Evolutionary conservation across 2,888 invertebrate genomes (phyloP), one percentile per base, ranked within the genome.

Genomic region (Spicauda simplicius): DNA sequence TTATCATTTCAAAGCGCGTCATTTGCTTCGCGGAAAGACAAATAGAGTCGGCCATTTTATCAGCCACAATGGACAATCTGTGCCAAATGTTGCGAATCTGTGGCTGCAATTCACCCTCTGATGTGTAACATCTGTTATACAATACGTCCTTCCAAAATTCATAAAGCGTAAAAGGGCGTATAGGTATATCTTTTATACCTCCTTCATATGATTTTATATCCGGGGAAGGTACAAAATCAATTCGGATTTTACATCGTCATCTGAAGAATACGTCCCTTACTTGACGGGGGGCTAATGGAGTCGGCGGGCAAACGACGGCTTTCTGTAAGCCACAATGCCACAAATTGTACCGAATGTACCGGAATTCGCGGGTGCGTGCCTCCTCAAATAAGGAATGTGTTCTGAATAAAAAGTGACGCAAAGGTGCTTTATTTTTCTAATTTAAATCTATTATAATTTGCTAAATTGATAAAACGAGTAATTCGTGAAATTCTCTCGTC

Each of bases 251-350:
- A 76, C 41, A 48, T 48, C 81, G 83, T 88, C 84, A 88, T 86
- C 83, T 81, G 75, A 25, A 85, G 84, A 85, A 86, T 82, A 85
- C 79, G 77, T 80, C 77, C 82, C 80, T 79, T 78, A 78, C 79
- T 79, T 70, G 63, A 71, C 73, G 77, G 79, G 74, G 71, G 74
- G 74, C 77, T 78, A 83, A 81, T 81, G 80, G 80, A 76, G 76
- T 68, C 70, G 56, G 69, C 71, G 62, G 74, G 77, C 78, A 83
- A 86, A 85, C 80, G 85, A 81, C 79, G 73, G 71, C 82, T 80
- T 84, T 87, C 86, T 88, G 85, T 87, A 84, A 85, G 79, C 76
- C 76, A 82, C 82, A 83, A 83, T 81, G 77, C 81, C 84, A 79
- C 85, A 84, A 83, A 85, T 85, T 84, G 81, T 76, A 73, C 73